Evolutionary conservation across 1,140 invertebrate species (phyloP).

Genomic region (Drosophila elegans): DNA sequence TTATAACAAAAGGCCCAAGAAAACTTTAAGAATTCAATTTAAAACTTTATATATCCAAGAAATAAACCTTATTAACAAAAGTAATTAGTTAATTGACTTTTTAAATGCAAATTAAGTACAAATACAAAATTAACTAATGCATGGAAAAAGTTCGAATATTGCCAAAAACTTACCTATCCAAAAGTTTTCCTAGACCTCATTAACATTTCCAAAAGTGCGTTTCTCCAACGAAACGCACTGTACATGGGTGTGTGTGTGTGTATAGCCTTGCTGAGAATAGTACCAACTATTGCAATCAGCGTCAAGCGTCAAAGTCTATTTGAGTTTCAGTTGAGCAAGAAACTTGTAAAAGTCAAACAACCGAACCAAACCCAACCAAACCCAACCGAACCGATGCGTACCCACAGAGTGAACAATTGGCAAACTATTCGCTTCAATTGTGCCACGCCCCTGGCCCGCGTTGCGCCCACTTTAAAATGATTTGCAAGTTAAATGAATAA

Average conservation of each 20-base stretch:
- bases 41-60: background rate
- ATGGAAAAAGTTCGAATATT: background rate
- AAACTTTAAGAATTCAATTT: background rate
- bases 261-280: constrained; percentile 9
- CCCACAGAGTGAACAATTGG: constrained; percentile 65
- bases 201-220: constrained; percentile 5
- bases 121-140: constrained; percentile 17
- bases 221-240: constrained; percentile 24
- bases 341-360: constrained; percentile 79
- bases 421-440: constrained; percentile 80
- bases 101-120: constrained; percentile 14
- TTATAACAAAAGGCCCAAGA: too few species aligned
- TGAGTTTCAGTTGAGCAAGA: constrained; percentile 61
- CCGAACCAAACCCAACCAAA: constrained; percentile 28
- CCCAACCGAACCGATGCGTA: constrained; percentile 33
- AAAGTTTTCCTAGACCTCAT: constrained; percentile 13
- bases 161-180: background rate
- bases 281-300: constrained; percentile 76
- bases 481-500: constrained; percentile 83
- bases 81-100: constrained; percentile 12
- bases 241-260: constrained; percentile 2
- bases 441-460: constrained; percentile 33
- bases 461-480: constrained; percentile 63
- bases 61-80: constrained; percentile 5
- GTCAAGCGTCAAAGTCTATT: constrained; percentile 81